These are phyloP conservation scores for Dryococelus australis DNA, from an alignment of 2,888 invertebrate species.

Conservation along the genomic window DNA sequence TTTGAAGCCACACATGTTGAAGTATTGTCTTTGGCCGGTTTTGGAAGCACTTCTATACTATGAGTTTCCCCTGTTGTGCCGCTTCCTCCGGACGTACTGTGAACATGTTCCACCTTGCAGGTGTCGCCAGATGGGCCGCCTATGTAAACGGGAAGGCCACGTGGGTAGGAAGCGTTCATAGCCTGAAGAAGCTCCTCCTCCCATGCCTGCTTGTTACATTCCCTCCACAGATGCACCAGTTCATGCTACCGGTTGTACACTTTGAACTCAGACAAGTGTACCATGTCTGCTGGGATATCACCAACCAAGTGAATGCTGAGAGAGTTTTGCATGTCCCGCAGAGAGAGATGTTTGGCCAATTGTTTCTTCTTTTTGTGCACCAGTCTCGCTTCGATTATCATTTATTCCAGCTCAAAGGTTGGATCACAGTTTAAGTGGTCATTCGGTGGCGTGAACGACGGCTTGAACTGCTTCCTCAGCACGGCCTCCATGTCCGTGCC, in stretches of 20 bases:
- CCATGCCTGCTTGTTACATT: slow-evolving; percentile 73
- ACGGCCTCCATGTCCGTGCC: slow-evolving; percentile 69
- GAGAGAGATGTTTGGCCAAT: slow-evolving; percentile 75
- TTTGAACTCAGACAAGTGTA: slow-evolving; percentile 64
- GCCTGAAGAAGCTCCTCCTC: slow-evolving; percentile 72
- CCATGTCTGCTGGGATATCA: slow-evolving; percentile 45
- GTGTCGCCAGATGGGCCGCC: no score
- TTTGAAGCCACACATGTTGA: no score
- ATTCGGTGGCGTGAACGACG: slow-evolving; percentile 75
- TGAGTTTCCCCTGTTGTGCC: no score
- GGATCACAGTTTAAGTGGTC: slow-evolving; percentile 89
- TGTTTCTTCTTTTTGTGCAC: slow-evolving; percentile 86
- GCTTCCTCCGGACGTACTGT: no score
- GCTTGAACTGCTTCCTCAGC: slow-evolving; percentile 68
- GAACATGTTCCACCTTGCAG: no score
- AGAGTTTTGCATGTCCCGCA: slow-evolving; percentile 59
- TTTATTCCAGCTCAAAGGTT: slow-evolving; percentile 85
- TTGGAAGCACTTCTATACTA: no score
- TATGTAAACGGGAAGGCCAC: not conserved
- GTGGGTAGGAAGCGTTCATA: slow-evolving; percentile 67
- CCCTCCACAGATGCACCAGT: slow-evolving; percentile 67
- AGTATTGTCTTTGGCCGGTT: no score
- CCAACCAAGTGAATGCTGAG: slow-evolving; percentile 55
- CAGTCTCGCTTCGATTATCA: slow-evolving; percentile 85
- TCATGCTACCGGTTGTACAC: slow-evolving; percentile 77